phyloP scores from a whole-genome alignment of 2,113 vertebrate genomes.

The Raja brachyura region DNA sequence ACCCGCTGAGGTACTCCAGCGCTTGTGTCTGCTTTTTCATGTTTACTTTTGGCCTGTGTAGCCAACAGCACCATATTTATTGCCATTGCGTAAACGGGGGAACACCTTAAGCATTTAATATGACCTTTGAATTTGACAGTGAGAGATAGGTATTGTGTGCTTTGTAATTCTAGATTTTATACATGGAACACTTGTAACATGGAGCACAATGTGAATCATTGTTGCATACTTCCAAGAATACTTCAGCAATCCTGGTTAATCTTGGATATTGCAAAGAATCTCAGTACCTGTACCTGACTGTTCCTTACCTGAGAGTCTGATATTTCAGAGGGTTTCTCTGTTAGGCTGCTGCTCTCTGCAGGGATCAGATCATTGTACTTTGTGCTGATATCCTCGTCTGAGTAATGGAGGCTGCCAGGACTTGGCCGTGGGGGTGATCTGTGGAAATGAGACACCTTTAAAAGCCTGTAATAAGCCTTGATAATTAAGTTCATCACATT shows the following conservation, averaged over 20 bases:
- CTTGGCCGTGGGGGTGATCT: slow-evolving; percentile 92
- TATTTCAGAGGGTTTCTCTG: slow-evolving; percentile 88
- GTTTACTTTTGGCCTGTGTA: background rate
- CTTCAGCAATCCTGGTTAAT: background rate
- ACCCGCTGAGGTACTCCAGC: no score
- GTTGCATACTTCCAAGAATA: background rate
- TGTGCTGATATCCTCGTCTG: slow-evolving; percentile 86
- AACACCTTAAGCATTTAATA: background rate
- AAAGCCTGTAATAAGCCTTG: background rate
- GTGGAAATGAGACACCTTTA: background rate
- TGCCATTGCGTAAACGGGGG: background rate
- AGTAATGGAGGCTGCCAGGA: slow-evolving; percentile 91
- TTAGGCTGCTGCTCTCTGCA: slow-evolving; percentile 90
- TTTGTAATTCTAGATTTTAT: background rate
- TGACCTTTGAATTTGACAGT: background rate
- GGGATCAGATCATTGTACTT: slow-evolving; percentile 96
- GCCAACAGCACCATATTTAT: background rate
- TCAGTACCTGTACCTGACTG: background rate
- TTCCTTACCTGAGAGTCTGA: slow-evolving; percentile 87
- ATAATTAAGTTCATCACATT: background rate
- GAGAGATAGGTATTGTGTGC: background rate
- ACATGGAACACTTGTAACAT: background rate
- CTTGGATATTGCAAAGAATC: background rate
- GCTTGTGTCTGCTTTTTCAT: no score
- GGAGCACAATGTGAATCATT: background rate